phyloP scores from a whole-genome alignment of 1,140 invertebrate genomes.

The Drosophila chauvacae region DNA sequence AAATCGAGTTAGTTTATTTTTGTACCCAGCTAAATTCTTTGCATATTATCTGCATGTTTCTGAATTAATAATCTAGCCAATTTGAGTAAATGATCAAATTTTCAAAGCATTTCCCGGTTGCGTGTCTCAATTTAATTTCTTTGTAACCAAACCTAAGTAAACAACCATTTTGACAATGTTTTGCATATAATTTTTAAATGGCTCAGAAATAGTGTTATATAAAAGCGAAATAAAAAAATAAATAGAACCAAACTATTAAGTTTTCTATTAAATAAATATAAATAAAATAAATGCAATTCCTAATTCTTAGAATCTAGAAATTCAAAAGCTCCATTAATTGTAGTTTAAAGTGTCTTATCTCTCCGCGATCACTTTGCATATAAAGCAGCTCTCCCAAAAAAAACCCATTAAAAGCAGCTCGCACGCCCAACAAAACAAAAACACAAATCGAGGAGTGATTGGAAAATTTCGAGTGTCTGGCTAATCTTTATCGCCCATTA shows the following conservation, averaged over 20 bases:
- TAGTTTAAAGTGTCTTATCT: slow-evolving; percentile 2
- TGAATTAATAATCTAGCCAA: slow-evolving; percentile 13
- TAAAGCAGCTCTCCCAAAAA: slow-evolving; percentile 15
- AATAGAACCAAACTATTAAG: neutral
- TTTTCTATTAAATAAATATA: too few relatives aligned
- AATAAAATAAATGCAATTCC: neutral
- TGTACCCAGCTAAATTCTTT: neutral
- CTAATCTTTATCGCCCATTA: slow-evolving; percentile 46
- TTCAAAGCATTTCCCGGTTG: slow-evolving; percentile 27
- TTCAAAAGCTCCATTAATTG: neutral
- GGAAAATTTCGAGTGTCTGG: slow-evolving; percentile 61
- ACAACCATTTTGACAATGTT: slow-evolving; percentile 4
- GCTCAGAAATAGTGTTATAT: neutral
- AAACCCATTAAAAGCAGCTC: slow-evolving; percentile 14
- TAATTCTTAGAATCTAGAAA: neutral
- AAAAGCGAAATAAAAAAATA: neutral
- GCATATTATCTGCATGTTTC: neutral
- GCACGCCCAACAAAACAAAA: slow-evolving; percentile 23
- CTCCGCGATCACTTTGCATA: slow-evolving; percentile 27
- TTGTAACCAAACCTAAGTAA: slow-evolving; percentile 14
- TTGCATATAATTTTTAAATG: slow-evolving; percentile 11
- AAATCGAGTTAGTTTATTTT: neutral
- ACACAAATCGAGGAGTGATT: slow-evolving; percentile 42
- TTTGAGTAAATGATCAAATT: slow-evolving; percentile 18
- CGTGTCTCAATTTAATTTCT: slow-evolving; percentile 16